Percentiles rank a stretch among this genome's conserved stretches.
These are phyloP conservation scores for Apodemia hepburni DNA, from an alignment of 2,888 invertebrate species.

Conservation along the genomic window DNA sequence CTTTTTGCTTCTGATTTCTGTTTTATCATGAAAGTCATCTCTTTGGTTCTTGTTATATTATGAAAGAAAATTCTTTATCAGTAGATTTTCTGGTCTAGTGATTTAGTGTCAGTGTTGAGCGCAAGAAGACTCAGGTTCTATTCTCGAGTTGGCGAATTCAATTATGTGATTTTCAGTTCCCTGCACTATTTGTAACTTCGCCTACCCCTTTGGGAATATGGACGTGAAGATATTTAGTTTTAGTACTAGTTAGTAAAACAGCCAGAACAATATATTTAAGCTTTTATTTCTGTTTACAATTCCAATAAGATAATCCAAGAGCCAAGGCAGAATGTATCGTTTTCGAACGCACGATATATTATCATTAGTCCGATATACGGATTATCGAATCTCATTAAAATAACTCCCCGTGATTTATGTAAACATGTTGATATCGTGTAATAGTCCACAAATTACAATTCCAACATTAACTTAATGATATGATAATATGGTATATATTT, in stretches of 20 bases:
- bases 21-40: too few species aligned
- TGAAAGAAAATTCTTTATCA: too few species aligned
- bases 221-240: too few species aligned
- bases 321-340: background rate
- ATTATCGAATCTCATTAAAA: conserved; percentile 40
- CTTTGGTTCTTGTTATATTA: too few species aligned
- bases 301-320: conserved; percentile 10
- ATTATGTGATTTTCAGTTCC: too few species aligned
- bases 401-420: conserved; percentile 38
- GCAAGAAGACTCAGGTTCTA: too few species aligned
- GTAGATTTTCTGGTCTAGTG: background rate
- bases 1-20: too few species aligned
- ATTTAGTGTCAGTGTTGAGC: too few species aligned
- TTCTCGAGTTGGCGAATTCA: too few species aligned
- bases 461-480: conserved; percentile 33
- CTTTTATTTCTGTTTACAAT: background rate
- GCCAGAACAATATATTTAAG: background rate
- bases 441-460: conserved; percentile 36
- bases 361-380: conserved; percentile 39
- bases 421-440: conserved; percentile 30
- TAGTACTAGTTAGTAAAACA: background rate
- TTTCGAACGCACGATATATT: conserved; percentile 33
- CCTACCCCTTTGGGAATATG: too few species aligned
- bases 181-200: too few species aligned
- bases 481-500: conserved; percentile 27